Base-by-base conservation (phyloP, 2,113 vertebrate species). In the Trogon surrucura region DNA sequence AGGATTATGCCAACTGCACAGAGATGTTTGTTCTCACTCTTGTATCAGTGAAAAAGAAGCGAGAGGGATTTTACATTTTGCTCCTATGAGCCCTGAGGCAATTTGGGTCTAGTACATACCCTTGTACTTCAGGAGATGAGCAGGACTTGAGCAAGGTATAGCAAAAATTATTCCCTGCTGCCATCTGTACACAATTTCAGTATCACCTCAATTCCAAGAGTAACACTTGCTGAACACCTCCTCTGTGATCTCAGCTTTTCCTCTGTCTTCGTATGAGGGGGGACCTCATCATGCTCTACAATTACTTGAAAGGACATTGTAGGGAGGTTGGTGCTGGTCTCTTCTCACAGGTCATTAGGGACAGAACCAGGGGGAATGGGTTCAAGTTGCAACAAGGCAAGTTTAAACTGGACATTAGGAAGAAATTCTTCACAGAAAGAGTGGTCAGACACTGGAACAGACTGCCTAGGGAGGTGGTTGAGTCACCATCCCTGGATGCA, bases 121-220 rank as follows among this genome's bases (percentile, higher is more conserved):
- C 30, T 51, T 16, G 22, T 47, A 21, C 5, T 71, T 16, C 23
- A 88, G 60, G 32, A 62, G n/a, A 85, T 21, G 75, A n/a, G 1
- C 25, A 60, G 45, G 30, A 47, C 10, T 26, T 56, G 27, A 70
- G 56, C 44, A 60, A 14, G 25, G 23, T 64, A 19, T 2, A 82
- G 85, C 29, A 80, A 18, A n/a, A 80, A 62, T 70, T 50, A 65
- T 8, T 95, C 67, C 66, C 85, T 57, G 53, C 44, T 50, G 14
- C 36, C 30, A 11, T 27, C 58, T 56, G 41, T 38, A 34, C n/a
- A 54, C 60, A 88, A 30, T 0, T 1, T 20, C 6, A 1, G 1
- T 16, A 80, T 21, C 64, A 32, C n/a, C 80, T 73, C 3, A 0
- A 29, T 61, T n/a, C 27, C 32, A 70, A 70, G 0, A 0, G 26